Evolutionary conservation across 2,113 vertebrate species (phyloP), one percentile per base, ranked within the genome.

Genomic region (Potamarius usumacintae): DNA sequence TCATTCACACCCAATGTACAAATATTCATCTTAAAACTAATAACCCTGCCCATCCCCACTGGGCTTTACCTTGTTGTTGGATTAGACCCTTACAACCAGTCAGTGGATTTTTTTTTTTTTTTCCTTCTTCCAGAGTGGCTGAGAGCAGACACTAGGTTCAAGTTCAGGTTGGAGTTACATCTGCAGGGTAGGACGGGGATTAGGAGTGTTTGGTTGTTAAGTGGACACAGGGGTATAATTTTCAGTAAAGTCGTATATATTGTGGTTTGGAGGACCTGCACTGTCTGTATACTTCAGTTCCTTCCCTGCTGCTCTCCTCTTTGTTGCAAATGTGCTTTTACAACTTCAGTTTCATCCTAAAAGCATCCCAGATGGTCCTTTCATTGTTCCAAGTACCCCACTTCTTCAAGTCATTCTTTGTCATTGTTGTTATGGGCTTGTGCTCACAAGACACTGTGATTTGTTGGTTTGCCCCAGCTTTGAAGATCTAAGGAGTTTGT

Each of bases 401-500:
- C 72, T 84, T 82, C 83, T 69, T 48, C 22, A 11, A 84, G 83
- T 79, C 86, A 80, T 90, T 69, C 82, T 63, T 88, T 87, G 84
- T 85, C 82, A 79, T 77, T 78, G 69, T 88, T 89, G 86, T 91
- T 91, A 91, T 76, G 65, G 90, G 53, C 77, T 84, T 74, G 72
- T 76, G 83, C 88, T 88, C 88, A 84, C 85, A 84, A 85, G 84
- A 83, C 87, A 17, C 50, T 22, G 48, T 92, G 89, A 91, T 92
- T 92, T 92, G 90, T 90, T 92, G 62, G 87, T 71, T 55, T 85
- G 27, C 34, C 71, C 84, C 22, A 58, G 67, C 87, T 91, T 90
- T 92, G 87, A 91, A 91, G 91, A 91, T 90, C 89, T 91, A 88
- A 91, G 86, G 60, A 85, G 90, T 91, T 62, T 90, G 90, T 90